phyloP scores from a whole-genome alignment of 2,113 vertebrate genomes.

The Neopipo cinnamomea region DNA sequence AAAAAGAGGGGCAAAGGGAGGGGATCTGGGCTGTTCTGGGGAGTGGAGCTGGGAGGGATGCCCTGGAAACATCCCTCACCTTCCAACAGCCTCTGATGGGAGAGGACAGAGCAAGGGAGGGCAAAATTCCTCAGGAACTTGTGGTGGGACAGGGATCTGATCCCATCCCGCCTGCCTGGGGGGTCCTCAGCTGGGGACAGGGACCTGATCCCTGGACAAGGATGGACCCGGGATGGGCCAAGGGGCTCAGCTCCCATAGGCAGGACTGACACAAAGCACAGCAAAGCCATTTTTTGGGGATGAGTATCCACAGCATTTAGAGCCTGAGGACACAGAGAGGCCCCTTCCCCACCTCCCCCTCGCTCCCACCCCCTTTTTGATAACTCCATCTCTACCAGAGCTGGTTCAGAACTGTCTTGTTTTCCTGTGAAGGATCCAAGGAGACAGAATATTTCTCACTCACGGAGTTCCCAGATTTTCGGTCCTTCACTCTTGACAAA shows the following conservation, averaged over 20 bases:
- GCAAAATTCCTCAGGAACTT: neutral
- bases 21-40: neutral
- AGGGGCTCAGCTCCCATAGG: neutral
- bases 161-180: neutral
- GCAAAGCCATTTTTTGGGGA: neutral
- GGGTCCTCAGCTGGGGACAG: neutral
- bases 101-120: neutral
- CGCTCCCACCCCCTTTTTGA: neutral
- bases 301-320: rapidly evolving
- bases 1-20: neutral
- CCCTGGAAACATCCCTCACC: neutral
- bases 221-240: neutral
- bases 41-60: too few species aligned
- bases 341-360: neutral
- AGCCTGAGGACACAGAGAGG: neutral
- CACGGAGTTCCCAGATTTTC: neutral
- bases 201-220: neutral
- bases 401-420: neutral
- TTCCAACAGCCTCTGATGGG: neutral
- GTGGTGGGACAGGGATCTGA: neutral
- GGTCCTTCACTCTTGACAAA: neutral
- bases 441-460: neutral
- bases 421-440: neutral
- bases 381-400: neutral
- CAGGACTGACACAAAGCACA: neutral